Percentiles rank a stretch among this genome's conserved stretches.
Evolutionary conservation across 1,140 invertebrate species (phyloP).

Genomic region (Ericerus pela): DNA sequence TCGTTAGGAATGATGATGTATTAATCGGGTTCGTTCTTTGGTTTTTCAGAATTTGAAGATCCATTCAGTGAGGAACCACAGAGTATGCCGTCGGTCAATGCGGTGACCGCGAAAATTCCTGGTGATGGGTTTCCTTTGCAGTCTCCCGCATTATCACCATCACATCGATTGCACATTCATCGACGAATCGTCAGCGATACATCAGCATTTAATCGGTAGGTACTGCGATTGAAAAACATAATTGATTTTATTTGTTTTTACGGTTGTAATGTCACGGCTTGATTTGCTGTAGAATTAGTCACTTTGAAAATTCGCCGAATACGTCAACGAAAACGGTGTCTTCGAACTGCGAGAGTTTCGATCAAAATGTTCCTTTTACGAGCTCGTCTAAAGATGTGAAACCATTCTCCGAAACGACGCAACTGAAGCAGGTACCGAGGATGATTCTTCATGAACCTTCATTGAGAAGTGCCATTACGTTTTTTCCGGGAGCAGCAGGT

Average conservation of each 20-base stretch:
- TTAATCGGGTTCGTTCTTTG: background rate
- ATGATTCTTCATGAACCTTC: background rate
- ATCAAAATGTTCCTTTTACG: background rate
- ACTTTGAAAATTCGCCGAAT: background rate
- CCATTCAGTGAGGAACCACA: constrained; percentile 38
- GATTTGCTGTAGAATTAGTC: background rate
- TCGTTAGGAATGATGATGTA: too few species aligned
- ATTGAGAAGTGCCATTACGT: background rate
- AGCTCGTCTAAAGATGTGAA: constrained; percentile 3
- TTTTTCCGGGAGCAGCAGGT: background rate
- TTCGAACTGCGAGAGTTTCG: background rate
- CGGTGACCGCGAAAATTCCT: constrained; percentile 7
- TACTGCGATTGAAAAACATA: too few species aligned
- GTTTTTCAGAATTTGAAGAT: constrained; percentile 38
- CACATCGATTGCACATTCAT: constrained; percentile 32
- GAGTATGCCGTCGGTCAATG: constrained; percentile 13
- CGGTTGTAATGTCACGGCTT: background rate
- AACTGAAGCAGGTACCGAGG: background rate
- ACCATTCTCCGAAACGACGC: background rate
- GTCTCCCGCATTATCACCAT: constrained; percentile 27
- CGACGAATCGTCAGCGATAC: constrained; percentile 73
- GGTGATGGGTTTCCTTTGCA: constrained; percentile 13
- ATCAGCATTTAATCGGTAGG: constrained; percentile 68
- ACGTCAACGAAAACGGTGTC: background rate
- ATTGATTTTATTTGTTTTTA: too few species aligned